Base-by-base conservation (phyloP, 2,797 vertebrate genomes). In the Channallabes apus region DNA sequence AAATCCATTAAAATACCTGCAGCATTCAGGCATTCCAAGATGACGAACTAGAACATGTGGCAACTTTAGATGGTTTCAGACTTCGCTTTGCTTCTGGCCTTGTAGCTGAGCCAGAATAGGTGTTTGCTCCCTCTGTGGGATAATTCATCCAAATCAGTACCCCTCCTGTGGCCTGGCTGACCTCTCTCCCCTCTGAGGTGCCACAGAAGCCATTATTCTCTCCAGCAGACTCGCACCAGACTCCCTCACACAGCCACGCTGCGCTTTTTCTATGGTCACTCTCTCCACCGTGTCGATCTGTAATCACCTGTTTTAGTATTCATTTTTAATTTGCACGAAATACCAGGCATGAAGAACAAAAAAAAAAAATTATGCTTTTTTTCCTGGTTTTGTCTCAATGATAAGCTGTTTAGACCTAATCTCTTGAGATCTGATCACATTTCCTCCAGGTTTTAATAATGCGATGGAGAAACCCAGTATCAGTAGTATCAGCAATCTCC, bases 181-280 rank as follows among this genome's bases (percentile, higher is more conserved):
- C 92, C 92, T 89, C 86, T 94, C 90, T 91, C 88, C 90, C 82
- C 75, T 71, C 18, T 29, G 5, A 90, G 85, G 61, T 91, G 91
- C 92, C 91, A 90, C 90, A 88, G 80, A 85, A 91, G 64, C 88
- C 90, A 90, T 92, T 93, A 89, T 90, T 93, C 91, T 90, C 91
- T 67, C 92, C 85, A 86, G 92, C 88, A 89, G 89, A 82, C 69
- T 54, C 51, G 1, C 75, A 79, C 77, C 46, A 59, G 64, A 67
- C 61, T 29, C 35, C 64, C 20, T 18, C 65, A 72, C 82, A 62
- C 54, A 61, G 41, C 35, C 72, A 58, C 51, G 27, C 46, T 58
- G 38, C 6, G 29, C 76, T 20, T 79, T 73, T 15, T n/a, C 67
- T 38, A n/a, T 6, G 51, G 38, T 80, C 59, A 65, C 65, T 65